phyloP scores from a whole-genome alignment of 2,888 invertebrate genomes.

The Meteorus colon region DNA sequence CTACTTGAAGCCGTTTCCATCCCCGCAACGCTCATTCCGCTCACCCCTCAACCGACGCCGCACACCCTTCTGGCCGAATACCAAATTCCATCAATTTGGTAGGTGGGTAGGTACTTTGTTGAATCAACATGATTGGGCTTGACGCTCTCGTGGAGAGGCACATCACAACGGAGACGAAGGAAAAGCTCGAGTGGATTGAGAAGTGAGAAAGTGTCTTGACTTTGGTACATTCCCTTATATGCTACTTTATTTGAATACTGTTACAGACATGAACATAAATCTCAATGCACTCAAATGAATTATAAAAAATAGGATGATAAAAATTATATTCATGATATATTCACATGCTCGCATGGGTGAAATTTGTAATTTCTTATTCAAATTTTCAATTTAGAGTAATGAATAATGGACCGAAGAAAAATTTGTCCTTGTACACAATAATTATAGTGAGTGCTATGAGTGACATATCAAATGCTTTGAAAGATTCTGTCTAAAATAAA shows the following conservation, averaged over 20 bases:
- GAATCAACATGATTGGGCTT: slow-evolving; percentile 74
- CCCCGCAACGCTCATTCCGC: slow-evolving; percentile 54
- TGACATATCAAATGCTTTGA: too few relatives aligned
- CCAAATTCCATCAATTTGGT: slow-evolving; percentile 73
- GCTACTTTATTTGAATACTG: slow-evolving; percentile 3
- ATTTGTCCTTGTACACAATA: too few relatives aligned
- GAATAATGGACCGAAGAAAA: too few relatives aligned
- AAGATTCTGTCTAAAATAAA: too few relatives aligned
- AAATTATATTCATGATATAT: not conserved
- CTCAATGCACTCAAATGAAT: slow-evolving; percentile 5
- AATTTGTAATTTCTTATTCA: too few relatives aligned
- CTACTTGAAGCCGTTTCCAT: slow-evolving; percentile 58
- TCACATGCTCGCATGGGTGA: too few relatives aligned
- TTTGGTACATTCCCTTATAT: slow-evolving; percentile 22
- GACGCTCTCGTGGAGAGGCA: slow-evolving; percentile 60
- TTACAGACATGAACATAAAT: slow-evolving; percentile 10
- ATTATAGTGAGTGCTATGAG: too few relatives aligned
- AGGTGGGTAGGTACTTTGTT: slow-evolving; percentile 72
- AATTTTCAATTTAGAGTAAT: too few relatives aligned
- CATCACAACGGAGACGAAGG: slow-evolving; percentile 33
- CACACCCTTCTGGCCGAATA: slow-evolving; percentile 71
- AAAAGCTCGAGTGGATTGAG: not conserved
- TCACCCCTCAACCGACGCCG: slow-evolving; percentile 49
- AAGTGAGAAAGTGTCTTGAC: slow-evolving; percentile 25
- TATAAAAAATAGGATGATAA: not conserved